phyloP scores from a whole-genome alignment of 2,888 invertebrate genomes.

The Prosopocoilus inquinatus region DNA sequence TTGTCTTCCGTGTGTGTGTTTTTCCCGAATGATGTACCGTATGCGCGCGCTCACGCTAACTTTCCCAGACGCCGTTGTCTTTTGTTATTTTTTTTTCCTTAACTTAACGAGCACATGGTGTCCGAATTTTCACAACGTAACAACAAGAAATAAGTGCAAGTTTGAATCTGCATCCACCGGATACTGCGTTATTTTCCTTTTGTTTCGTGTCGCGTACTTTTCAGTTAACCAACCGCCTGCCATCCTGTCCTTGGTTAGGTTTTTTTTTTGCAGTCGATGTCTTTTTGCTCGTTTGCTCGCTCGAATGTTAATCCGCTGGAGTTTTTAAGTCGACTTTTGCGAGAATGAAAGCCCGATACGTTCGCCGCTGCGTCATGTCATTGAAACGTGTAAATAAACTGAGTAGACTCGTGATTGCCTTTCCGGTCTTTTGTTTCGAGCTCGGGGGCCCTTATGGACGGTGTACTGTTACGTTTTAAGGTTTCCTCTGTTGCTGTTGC shows the following conservation, averaged over 20 bases:
- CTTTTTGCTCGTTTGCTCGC: not conserved
- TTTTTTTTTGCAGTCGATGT: not conserved
- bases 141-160: too few relatives aligned
- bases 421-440: conserved; percentile 1
- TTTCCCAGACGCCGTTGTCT: conserved; percentile 22
- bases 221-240: not conserved
- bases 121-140: too few relatives aligned
- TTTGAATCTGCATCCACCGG: not conserved
- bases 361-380: not conserved
- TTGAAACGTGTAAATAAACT: not conserved
- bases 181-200: not conserved
- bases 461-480: not conserved
- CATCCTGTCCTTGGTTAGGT: not conserved
- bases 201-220: not conserved
- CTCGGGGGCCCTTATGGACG: not conserved
- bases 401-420: not conserved
- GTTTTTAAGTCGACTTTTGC: not conserved
- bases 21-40: conserved; percentile 20
- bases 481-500: not conserved
- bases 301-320: not conserved
- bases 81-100: not conserved
- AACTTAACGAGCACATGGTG: too few relatives aligned
- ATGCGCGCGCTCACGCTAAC: conserved; percentile 20
- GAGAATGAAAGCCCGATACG: not conserved
- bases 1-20: conserved; percentile 11